A percentile compares a stretch with the other conserved stretches of the same genome.
These are phyloP conservation scores for rat (Rattus norvegicus) DNA, from an alignment of 2,113 vertebrate genomes.

Conservation along the genomic window DNA sequence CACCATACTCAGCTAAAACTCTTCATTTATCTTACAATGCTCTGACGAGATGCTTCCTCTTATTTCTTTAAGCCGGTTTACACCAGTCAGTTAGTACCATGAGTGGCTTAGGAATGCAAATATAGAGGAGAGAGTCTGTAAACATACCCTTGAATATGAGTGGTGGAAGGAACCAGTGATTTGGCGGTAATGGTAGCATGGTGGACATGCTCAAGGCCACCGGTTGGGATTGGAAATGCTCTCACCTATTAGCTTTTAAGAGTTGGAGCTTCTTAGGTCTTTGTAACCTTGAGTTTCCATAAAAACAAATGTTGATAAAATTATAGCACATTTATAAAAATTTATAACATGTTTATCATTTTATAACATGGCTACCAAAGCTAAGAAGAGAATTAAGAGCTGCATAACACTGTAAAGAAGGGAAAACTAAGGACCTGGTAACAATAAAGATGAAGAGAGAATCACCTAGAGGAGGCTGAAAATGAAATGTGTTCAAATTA, in stretches of 20 bases:
- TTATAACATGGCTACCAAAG: not conserved
- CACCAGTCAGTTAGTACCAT: not conserved
- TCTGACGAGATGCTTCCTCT: not conserved
- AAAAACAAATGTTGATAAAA: not conserved
- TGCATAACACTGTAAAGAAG: not conserved
- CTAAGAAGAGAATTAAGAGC: not conserved
- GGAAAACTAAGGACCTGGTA: not conserved
- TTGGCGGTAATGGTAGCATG: not conserved
- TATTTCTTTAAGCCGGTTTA: not conserved
- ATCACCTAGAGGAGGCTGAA: not conserved
- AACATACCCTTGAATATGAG: not conserved
- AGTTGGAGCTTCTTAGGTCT: not conserved
- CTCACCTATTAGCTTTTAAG: not conserved
- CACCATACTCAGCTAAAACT: not conserved
- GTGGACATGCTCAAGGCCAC: not conserved
- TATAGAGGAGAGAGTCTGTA: not conserved
- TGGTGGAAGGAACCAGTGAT: not conserved
- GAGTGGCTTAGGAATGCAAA: not conserved
- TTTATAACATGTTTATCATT: not conserved
- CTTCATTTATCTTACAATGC: not conserved
- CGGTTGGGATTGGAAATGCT: not conserved
- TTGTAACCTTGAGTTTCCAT: not conserved
- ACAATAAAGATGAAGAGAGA: not conserved
- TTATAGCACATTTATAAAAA: not conserved
- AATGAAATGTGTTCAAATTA: slow-evolving; percentile 32